phyloP scores from a whole-genome alignment of 2,113 vertebrate species.

The Nipponia nippon region DNA sequence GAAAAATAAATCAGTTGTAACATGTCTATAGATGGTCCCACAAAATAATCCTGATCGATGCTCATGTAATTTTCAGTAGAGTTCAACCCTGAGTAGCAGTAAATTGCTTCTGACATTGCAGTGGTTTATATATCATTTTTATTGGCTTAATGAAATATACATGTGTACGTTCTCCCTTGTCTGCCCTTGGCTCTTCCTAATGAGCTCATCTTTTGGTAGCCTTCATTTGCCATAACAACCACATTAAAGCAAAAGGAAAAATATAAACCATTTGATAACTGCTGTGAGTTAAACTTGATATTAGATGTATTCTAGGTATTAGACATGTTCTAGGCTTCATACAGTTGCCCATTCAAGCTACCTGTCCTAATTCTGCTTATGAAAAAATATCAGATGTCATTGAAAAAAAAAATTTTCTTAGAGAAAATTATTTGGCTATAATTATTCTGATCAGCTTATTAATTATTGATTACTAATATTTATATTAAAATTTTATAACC shows the following conservation, averaged over 20 bases:
- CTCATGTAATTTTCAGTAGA: constrained; percentile 43
- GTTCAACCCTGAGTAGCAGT: background rate
- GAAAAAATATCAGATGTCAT: background rate
- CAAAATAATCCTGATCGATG: constrained; percentile 19
- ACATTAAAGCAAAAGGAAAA: background rate
- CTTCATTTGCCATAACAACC: background rate
- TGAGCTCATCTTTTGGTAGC: background rate
- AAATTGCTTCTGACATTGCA: constrained; percentile 39
- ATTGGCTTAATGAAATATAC: constrained; percentile 30
- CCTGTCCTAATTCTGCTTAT: background rate
- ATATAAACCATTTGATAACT: background rate
- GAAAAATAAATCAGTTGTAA: constrained; percentile 31
- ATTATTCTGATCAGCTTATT: background rate
- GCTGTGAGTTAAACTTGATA: background rate
- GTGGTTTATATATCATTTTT: constrained; percentile 24
- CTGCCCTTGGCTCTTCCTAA: constrained; percentile 16
- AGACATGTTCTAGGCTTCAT: background rate
- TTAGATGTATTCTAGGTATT: background rate
- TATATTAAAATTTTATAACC: background rate
- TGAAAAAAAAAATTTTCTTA: background rate
- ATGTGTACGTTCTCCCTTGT: background rate
- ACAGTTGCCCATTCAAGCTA: background rate
- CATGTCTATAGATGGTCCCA: background rate
- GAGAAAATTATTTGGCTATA: background rate
- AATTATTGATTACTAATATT: background rate